Evolutionary conservation across 2,888 invertebrate genomes (phyloP), one percentile per base, ranked within the genome.

Genomic region (Panopea generosa): DNA sequence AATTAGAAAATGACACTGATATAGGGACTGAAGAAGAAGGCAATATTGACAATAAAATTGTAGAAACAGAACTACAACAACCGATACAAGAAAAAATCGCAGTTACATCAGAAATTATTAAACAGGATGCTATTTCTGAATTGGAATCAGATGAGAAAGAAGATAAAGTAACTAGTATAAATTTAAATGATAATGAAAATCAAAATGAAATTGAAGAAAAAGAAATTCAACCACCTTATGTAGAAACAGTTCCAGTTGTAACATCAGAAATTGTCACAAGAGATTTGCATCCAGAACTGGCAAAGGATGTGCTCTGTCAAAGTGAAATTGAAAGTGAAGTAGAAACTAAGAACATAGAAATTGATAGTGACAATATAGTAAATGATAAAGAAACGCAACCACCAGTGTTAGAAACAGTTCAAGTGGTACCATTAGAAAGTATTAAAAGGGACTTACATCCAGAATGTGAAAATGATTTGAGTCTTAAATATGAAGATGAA

Each of bases 41-140:
- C 11, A 56, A 47, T 49, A 45, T 53, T 38, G 76, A 69, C 53
- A 62, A 66, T 16, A 45, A 33, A 45, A 62, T 47, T 45, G 27
- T n/a, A 1, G 27, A 55, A 22, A 49, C 40, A n/a, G 20, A 43
- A 40, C 45, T 52, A 26, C 55, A 57, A 47, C 29, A 29, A n/a
- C 33, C 57, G 2, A 22, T 57, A 16, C 27, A 33, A 33, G 57
- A 57, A 57, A 33, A 29, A 1, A 16, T 57, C 9, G 38, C 27
- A 24, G 33, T 24, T 7, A 57, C 29, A 20, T 24, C 24, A 33
- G 40, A 33, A 11, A 57, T 57, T 14, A 57, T 38, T 29, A 33
- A 57, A 22, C 24, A 22, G 0, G 57, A 57, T 33, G 57, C 29
- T 40, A 33, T 24, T n/a, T n/a, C n/a, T n/a, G n/a, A n/a, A n/a